Evolutionary conservation across 2,888 invertebrate genomes (phyloP).

Genomic region (Spisula subtruncata): DNA sequence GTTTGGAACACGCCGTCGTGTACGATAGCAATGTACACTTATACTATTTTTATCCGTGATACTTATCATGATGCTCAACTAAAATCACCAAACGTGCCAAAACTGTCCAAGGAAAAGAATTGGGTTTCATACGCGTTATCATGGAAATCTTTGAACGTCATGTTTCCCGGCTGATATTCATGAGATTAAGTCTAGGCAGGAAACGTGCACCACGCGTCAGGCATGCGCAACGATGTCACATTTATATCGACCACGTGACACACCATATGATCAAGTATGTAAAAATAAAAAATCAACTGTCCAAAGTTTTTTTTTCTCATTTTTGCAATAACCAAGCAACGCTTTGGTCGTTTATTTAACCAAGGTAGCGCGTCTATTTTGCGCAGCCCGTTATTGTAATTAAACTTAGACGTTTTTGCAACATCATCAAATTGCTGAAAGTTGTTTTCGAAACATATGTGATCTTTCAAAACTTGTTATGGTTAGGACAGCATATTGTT

Average conservation of each 20-base stretch:
- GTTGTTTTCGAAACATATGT: too few species aligned
- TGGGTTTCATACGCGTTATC: conserved; percentile 1
- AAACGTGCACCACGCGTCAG: conserved; percentile 35
- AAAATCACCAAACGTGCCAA: neutral
- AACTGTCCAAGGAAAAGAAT: neutral
- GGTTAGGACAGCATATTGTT: too few species aligned
- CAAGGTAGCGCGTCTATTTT: neutral
- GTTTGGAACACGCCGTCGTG: neutral
- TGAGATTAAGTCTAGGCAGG: conserved; percentile 15
- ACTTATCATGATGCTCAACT: neutral
- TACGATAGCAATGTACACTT: neutral
- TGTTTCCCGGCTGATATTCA: neutral
- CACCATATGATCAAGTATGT: conserved; percentile 3
- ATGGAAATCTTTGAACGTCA: neutral
- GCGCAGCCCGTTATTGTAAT: too few species aligned
- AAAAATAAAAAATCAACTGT: neutral
- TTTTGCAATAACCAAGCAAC: neutral
- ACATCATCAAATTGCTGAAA: too few species aligned
- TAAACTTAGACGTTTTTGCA: too few species aligned
- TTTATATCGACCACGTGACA: neutral
- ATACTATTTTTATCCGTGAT: conserved; percentile 2
- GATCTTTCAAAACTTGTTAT: too few species aligned
- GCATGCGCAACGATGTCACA: conserved; percentile 41
- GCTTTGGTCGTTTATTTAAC: neutral
- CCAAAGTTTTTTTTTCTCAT: neutral